phyloP scores from a whole-genome alignment of 1,140 invertebrate species.

The Mercenaria mercenaria region DNA sequence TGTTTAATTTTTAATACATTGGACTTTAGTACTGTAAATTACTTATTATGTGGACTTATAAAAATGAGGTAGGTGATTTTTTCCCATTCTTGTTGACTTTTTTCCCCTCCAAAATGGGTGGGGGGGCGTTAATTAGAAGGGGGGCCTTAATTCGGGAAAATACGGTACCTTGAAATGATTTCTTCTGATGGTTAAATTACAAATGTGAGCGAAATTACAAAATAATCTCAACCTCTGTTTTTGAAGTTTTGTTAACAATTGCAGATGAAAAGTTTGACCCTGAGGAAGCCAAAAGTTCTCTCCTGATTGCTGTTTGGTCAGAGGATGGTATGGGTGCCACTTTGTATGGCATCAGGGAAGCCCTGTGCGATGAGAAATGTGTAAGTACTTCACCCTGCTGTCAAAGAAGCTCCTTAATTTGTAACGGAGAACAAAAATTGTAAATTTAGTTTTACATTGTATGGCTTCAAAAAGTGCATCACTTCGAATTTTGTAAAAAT shows the following conservation, averaged over 20 bases:
- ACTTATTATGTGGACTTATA: no score
- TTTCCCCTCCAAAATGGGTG: no score
- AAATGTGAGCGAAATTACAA: neutral
- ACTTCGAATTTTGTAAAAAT: neutral
- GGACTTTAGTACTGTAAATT: no score
- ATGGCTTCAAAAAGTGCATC: neutral
- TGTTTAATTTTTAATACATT: no score
- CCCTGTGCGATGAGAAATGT: neutral
- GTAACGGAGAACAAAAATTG: neutral
- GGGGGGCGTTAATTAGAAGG: no score
- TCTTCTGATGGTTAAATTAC: neutral
- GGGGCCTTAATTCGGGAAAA: no score
- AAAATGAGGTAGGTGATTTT: no score
- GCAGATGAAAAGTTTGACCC: neutral
- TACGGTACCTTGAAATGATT: neutral
- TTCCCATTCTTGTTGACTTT: no score
- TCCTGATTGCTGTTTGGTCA: slow-evolving; percentile 4
- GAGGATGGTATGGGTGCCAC: neutral
- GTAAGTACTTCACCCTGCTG: neutral
- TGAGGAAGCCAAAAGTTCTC: neutral
- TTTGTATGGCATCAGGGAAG: neutral
- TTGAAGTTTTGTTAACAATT: no score
- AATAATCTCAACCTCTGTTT: no score
- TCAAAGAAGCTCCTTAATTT: neutral
- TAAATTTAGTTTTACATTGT: neutral